Conservation (phyloP, 2,797 vertebrate species). For the Balearica regulorum region DNA sequence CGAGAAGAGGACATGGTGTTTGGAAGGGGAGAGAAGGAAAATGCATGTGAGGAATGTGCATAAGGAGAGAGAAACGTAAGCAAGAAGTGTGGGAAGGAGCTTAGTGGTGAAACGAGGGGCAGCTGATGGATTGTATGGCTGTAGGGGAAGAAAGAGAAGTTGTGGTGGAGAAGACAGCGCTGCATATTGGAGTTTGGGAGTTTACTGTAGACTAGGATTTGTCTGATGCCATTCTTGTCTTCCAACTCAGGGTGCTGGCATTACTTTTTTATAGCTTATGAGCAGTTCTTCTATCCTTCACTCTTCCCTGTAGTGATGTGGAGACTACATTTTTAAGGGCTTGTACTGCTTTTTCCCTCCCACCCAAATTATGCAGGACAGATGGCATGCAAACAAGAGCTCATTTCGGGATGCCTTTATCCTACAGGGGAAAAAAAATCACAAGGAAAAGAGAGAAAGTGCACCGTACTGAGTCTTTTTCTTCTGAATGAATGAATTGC, state of each 20-base stretch:
- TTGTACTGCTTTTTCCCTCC: constrained; percentile 20
- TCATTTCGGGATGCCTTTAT: constrained; percentile 5
- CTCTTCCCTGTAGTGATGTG: background rate
- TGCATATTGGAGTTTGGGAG: background rate
- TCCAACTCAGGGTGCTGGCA: background rate
- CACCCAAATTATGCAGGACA: constrained; percentile 41
- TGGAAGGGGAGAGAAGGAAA: background rate
- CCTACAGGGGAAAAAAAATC: background rate
- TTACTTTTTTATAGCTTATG: background rate
- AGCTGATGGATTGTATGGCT: background rate
- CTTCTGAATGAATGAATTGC: background rate
- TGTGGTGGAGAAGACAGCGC: background rate
- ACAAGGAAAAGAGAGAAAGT: background rate
- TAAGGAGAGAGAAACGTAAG: background rate
- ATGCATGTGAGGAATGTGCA: rapidly evolving
- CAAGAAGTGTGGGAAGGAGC: background rate
- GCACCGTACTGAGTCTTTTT: background rate
- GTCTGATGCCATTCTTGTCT: background rate
- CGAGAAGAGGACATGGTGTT: background rate
- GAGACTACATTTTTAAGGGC: background rate
- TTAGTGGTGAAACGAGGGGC: background rate
- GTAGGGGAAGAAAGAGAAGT: background rate
- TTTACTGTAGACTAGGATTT: background rate
- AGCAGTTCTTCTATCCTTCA: background rate
- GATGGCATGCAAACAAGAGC: constrained; percentile 3